Base-by-base conservation (phyloP, 53 echinoderm and acorn worm genomes). In the Temnopleurus reevesii region DNA sequence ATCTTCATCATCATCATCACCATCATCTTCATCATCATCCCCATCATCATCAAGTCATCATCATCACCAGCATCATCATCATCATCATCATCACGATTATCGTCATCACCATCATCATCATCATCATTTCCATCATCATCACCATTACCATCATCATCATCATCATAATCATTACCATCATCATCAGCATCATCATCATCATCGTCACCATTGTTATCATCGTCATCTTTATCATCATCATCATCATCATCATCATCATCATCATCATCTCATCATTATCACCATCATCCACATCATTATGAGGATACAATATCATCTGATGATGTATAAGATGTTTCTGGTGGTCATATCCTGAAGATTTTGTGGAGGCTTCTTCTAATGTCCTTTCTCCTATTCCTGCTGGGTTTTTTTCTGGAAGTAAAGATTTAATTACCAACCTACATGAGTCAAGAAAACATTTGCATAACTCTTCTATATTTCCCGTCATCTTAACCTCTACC, bases 391-490 rank as follows among this genome's bases (percentile, higher is more conserved):
- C n/a, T n/a, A n/a, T n/a, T n/a, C n/a, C n/a, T n/a, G n/a, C n/a
- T n/a, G n/a, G n/a, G n/a, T n/a, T n/a, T n/a, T n/a, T n/a, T n/a
- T n/a, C n/a, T n/a, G n/a, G n/a, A 63, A 33, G 34, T 63, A 34
- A 15, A 63, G 63, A 63, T 63, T 63, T 63, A 18, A 63, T 63
- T 63, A 63, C 63, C 13, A 13, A 12, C 63, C 63, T 12, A 17
- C 63, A 63, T 63, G 63, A 63, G 63, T 33, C 63, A 63, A 63
- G 30, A 63, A 63, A 63, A 63, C 63, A 63, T 63, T 63, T 63
- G 63, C 63, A 63, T 63, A 33, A 21, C 63, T 63, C 63, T 63
- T 34, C 13, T 30, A 31, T 15, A 63, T 63, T 19, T 31, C 31
- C 23, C 63, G 30, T 63, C 17, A 31, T 34, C 33, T 63, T 33